A percentile compares a stretch with the other conserved stretches of the same genome.
phyloP scores from a whole-genome alignment of 30 jellyfish, hydroid and myxozoan genomes.

The Cassiopea andromeda region DNA sequence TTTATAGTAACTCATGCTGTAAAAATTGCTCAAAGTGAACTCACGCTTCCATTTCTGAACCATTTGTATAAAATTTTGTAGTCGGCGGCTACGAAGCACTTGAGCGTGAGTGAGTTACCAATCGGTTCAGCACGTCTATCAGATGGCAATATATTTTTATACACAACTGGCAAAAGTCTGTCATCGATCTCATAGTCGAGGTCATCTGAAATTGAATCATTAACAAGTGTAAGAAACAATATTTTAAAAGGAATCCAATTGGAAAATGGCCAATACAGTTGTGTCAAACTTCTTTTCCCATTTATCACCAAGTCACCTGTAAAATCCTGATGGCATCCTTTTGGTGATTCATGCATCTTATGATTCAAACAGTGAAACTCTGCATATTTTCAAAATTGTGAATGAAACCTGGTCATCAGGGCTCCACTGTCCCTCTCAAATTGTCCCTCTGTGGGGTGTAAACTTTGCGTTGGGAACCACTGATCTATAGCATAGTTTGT shows the following conservation, averaged over 20 bases:
- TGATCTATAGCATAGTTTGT: not conserved
- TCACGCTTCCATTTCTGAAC: conserved; percentile 50
- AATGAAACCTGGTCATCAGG: no score
- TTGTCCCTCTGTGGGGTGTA: no score
- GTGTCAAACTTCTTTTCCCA: no score
- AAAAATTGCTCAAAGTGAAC: not conserved
- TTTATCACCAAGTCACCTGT: no score
- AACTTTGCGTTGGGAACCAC: no score
- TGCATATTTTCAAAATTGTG: no score
- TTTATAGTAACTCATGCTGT: no score
- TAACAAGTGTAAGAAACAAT: not conserved
- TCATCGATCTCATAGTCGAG: conserved; percentile 34
- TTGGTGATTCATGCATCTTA: no score
- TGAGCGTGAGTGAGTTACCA: conserved; percentile 30
- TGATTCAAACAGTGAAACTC: no score
- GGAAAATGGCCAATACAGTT: no score
- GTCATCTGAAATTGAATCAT: conserved; percentile 34
- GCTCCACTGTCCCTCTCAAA: no score
- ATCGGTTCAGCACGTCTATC: conserved; percentile 25
- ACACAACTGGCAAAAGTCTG: conserved; percentile 33
- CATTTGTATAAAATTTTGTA: conserved; percentile 31
- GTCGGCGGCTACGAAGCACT: conserved; percentile 44
- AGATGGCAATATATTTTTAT: conserved; percentile 37
- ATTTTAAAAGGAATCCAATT: not conserved
- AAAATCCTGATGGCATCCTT: no score